Base-by-base conservation (phyloP, 2,888 invertebrate species). In the Lasiommata megera region DNA sequence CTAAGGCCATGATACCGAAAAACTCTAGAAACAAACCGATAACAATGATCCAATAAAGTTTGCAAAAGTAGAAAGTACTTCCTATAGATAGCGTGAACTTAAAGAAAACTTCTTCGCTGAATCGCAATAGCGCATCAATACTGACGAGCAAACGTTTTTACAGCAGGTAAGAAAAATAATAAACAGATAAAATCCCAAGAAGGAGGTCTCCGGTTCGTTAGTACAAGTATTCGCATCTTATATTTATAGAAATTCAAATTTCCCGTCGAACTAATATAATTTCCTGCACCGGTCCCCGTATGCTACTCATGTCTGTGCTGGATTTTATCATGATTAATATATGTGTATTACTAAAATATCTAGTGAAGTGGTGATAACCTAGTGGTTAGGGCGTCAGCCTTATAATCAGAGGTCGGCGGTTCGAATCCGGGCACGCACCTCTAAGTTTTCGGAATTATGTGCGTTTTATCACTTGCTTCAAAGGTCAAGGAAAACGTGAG, bases 111-210 rank as follows among this genome's bases (percentile, higher is more conserved):
- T 46, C 16, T 28, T 28, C 16, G 16, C 31, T 46, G 31, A 16
- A 29, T 16, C 31, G 16, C 29, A 46, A 11, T 31, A 46, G 31
- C 46, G 16, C 29, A 46, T 46, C 46, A 46, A 44, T 46, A 46
- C 11, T n/a, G 6, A 9, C 28, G 14, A 12, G 12, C 9, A 31
- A 46, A 3, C 9, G 17, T 17, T 40, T n/a, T 11, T 11, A 34
- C 31, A 9, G 31, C 31, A 31, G 8, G 11, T 9, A 34, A 34
- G 11, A 34, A 34, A 34, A 3, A 34, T 34, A 34, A 34, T 34
- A 34, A 34, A 34, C 23, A 23, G 5, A 23, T 23, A 3, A 3
- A 23, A 23, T 23, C 2, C 2, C 5, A 23, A 23, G 23, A 23
- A 3, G 5, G 5, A 5, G 7, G 11, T 9, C 7, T 31, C 7